Conservation (phyloP, 1,140 invertebrate species). For the Stratiolaelaps scimitus region DNA sequence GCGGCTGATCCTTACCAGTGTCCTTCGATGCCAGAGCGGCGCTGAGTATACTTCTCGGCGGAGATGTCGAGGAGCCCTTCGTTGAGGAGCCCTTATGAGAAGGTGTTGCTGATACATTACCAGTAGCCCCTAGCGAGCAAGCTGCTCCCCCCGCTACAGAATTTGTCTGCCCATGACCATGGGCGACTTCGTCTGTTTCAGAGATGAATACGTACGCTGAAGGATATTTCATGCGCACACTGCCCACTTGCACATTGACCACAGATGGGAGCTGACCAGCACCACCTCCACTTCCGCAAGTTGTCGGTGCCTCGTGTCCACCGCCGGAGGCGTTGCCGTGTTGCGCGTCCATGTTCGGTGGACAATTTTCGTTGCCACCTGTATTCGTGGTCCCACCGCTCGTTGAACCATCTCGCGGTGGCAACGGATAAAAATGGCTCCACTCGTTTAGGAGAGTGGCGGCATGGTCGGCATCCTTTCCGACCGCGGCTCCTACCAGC, state of each 20-base stretch:
- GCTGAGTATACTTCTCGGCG: slow-evolving; percentile 14
- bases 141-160: background rate
- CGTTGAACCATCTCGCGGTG: slow-evolving; percentile 44
- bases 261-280: slow-evolving; percentile 30
- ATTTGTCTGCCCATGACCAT: background rate
- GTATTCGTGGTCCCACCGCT: slow-evolving; percentile 31
- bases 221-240: slow-evolving; percentile 83
- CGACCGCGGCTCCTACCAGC: slow-evolving; percentile 65
- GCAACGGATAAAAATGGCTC: slow-evolving; percentile 74
- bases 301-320: background rate
- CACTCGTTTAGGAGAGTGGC: slow-evolving; percentile 79
- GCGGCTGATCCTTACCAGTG: slow-evolving; percentile 10
- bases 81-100: background rate
- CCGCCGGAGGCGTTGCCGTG: background rate
- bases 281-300: background rate
- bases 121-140: slow-evolving; percentile 31
- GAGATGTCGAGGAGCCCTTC: background rate
- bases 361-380: slow-evolving; percentile 31
- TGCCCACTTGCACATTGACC: slow-evolving; percentile 48
- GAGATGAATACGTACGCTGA: slow-evolving; percentile 80
- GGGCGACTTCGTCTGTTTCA: slow-evolving; percentile 56
- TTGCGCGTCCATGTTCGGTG: slow-evolving; percentile 15
- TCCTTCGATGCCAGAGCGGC: slow-evolving; percentile 24
- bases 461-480: slow-evolving; percentile 55
- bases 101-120: background rate